Conservation (phyloP, 2,888 invertebrate genomes). For the Spisula solida region DNA sequence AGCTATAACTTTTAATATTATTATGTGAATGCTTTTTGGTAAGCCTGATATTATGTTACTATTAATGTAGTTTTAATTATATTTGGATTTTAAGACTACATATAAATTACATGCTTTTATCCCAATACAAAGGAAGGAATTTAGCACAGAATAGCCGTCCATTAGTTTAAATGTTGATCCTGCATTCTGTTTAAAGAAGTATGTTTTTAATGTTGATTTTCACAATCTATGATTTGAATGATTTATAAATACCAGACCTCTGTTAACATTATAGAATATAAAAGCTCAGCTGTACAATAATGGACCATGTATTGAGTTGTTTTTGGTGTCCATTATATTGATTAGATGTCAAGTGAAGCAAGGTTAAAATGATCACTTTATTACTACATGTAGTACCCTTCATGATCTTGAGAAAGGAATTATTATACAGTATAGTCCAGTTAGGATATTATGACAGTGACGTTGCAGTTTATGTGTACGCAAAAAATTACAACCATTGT, state of each 20-base stretch:
- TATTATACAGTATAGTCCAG: no score
- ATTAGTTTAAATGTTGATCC: background rate
- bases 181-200: background rate
- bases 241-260: background rate
- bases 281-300: background rate
- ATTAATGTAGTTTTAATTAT: background rate
- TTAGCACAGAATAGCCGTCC: background rate
- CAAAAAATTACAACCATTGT: no score
- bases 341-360: background rate
- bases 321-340: background rate
- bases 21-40: background rate
- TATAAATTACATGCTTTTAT: constrained; percentile 6
- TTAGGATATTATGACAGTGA: no score
- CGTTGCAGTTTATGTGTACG: no score
- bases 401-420: no score
- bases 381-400: no score
- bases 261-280: background rate
- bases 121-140: background rate
- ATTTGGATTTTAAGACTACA: background rate
- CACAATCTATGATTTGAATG: background rate
- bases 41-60: background rate
- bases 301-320: background rate
- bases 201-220: background rate
- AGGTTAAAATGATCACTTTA: background rate
- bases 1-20: background rate